Evolutionary conservation across 2,888 invertebrate species (phyloP).

Genomic region (Euproctis similis): DNA sequence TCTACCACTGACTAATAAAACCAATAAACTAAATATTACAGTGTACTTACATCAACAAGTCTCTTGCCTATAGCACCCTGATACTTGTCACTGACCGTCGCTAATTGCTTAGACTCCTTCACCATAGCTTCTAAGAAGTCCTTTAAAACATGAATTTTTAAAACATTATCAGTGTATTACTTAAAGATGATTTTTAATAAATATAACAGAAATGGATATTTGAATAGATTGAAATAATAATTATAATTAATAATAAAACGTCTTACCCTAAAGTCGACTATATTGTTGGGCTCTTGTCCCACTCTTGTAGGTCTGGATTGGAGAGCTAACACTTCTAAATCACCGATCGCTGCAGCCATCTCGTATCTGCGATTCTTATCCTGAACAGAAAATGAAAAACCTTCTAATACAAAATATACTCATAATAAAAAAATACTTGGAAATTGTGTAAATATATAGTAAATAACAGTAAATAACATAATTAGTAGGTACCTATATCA

Average conservation of each 20-base stretch:
- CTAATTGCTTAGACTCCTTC: conserved; percentile 32
- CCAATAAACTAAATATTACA: background rate
- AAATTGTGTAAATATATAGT: too few species aligned
- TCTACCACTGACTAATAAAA: background rate
- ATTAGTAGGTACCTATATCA: too few species aligned
- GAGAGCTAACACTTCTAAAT: conserved; percentile 43
- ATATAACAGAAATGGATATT: too few species aligned
- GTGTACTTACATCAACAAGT: conserved; percentile 27
- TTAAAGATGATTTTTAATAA: too few species aligned
- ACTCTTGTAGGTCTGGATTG: conserved; percentile 33
- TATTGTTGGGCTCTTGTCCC: conserved; percentile 32
- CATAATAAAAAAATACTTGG: too few species aligned
- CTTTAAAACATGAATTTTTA: conserved; percentile 26
- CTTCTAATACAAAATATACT: too few species aligned
- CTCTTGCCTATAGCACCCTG: conserved; percentile 22
- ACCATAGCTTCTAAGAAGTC: conserved; percentile 49
- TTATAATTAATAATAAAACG: background rate
- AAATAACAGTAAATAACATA: too few species aligned
- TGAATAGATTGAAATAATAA: background rate
- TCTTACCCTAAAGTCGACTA: conserved; percentile 54
- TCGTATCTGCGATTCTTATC: conserved; percentile 37
- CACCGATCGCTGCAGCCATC: conserved; percentile 44
- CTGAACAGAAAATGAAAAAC: too few species aligned
- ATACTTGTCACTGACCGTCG: conserved; percentile 17
- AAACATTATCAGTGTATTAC: too few species aligned